Base-by-base conservation (phyloP, 2,797 vertebrate species). In the Gymnodraco acuticeps region DNA sequence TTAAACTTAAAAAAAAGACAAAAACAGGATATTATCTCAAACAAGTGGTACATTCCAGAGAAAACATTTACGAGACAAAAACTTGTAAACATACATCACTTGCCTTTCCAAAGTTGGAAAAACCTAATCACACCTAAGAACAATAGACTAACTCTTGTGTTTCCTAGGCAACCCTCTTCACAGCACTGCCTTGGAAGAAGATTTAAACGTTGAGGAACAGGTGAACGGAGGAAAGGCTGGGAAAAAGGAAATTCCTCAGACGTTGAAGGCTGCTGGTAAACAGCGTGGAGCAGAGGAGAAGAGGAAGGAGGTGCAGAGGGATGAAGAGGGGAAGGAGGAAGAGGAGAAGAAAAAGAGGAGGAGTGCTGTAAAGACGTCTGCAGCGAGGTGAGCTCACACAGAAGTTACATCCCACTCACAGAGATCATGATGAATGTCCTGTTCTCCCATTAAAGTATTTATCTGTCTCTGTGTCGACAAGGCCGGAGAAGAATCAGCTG, bases 151-250 rank as follows among this genome's bases (percentile, higher is more conserved):
- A 10, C 33, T 58, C 10, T 5, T 58, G 14, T 82, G 33, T 80
- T 59, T 6, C 48, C 47, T 10, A 93, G 93, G 78, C 46, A 83
- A 86, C 62, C 84, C 70, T 13, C 71, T 93, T 60, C 93, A 94
- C 72, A 94, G 93, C 13, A 93, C 93, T 0, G 92, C 91, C 23
- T 0, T 94, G 52, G 92, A 90, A 48, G 93, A 92, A 15, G 87
- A 88, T 56, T 43, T 90, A 4, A 50, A 60, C 0, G 4, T n/a
- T 4, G 69, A 77, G 3, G 59, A 1, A 45, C 52, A 12, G 60
- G 1, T 0, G 6, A 38, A 55, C 15, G 50, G 52, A 61, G 64
- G 33, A 41, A 50, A n/a, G 20, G 5, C n/a, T 14, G 31, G 8
- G 12, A 58, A 43, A 33, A 20, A 16, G 10, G 54, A 20, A 2